These are phyloP conservation scores for Elaphurus davidianus DNA, from an alignment of 2,113 vertebrate genomes.

Conservation along the genomic window DNA sequence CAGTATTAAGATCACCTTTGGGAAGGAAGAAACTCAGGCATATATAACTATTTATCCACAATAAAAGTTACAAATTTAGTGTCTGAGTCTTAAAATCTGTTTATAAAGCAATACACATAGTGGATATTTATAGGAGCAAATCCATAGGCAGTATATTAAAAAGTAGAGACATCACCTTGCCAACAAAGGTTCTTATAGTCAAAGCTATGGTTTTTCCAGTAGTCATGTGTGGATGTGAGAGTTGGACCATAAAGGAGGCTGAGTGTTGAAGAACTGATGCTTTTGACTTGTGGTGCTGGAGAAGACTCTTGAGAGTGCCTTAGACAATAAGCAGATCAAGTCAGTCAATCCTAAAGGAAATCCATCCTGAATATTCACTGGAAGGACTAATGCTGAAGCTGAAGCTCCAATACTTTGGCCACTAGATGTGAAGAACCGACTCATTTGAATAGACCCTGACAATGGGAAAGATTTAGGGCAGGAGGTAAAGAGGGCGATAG, in stretches of 20 bases:
- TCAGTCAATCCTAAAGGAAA: neutral
- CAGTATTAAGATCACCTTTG: neutral
- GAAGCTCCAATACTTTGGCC: neutral
- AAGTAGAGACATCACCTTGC: neutral
- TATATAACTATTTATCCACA: neutral
- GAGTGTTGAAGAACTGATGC: neutral
- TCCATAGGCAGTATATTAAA: neutral
- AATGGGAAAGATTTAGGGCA: neutral
- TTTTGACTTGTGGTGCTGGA: rapidly evolving
- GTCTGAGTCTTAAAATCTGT: neutral
- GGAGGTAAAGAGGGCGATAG: neutral
- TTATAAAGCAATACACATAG: neutral
- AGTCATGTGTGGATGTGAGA: neutral
- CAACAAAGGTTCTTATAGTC: neutral
- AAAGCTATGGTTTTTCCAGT: neutral
- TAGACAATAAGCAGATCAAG: neutral
- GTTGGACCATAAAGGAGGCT: neutral
- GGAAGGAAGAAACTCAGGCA: neutral
- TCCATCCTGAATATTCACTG: neutral
- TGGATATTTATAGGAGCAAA: neutral
- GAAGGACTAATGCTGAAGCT: neutral
- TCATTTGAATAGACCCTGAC: neutral
- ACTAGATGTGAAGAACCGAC: neutral
- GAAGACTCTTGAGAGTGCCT: neutral
- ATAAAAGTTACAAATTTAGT: neutral